Evolutionary conservation across 2,113 vertebrate genomes (phyloP), one percentile per base, ranked within the genome.

Genomic region (Laticauda colubrina): DNA sequence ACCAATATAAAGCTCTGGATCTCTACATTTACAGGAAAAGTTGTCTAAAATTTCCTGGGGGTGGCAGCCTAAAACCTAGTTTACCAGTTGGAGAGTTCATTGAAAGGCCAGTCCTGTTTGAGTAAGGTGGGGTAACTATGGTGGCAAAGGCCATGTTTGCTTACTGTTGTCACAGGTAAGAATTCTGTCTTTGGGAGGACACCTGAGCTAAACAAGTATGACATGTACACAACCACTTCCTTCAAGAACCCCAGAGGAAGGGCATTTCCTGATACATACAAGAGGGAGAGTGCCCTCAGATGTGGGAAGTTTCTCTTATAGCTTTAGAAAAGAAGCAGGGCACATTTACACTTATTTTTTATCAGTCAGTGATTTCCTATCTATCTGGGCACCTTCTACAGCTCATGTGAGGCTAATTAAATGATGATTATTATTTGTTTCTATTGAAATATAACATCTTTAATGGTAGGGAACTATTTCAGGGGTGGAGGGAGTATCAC

Each of bases 111-210:
- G 69, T 24, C 55, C 55, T 93, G 87, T 91, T 91, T 89, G 90
- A 75, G 11, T 20, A 93, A 89, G 93, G 93, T 57, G 93, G 90
- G 54, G 93, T 86, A 48, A 90, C 89, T 86, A 34, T 85, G 90
- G 64, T 93, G 90, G 87, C 93, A 91, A 56, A 53, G 69, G 34
- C 87, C 6, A 48, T 91, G 55, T 93, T 93, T 93, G 87, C 69
- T 93, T 45, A 93, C 55, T 20, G 23, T 51, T 91, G 20, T 43
- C 90, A 24, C 12, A 10, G n/a, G 48, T 87, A n/a, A 34, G 23
- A 54, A 59, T 21, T 85, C 90, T n/a, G 54, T 5, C 29, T n/a
- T 26, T 20, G 45, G n/a, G 5, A 69, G 92, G 26, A 59, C 45
- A 86, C 59, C 57, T 26, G 21, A 53, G 85, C 29, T 14, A 88